Conservation (phyloP, 1,140 invertebrate genomes). For the Cydia amplana region DNA sequence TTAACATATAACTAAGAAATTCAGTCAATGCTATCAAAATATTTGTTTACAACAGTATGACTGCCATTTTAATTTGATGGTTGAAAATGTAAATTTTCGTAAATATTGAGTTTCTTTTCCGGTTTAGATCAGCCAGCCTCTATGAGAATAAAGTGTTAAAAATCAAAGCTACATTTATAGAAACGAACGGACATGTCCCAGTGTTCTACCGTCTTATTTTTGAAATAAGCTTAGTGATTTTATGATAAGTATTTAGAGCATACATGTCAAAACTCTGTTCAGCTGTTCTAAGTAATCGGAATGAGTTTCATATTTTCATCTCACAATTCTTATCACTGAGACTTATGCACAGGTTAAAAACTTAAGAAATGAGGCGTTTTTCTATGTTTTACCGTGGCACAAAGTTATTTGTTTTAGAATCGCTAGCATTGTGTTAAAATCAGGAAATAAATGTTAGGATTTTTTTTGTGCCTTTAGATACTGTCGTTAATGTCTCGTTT, state of each 20-base stretch:
- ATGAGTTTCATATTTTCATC: background rate
- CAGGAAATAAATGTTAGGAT: background rate
- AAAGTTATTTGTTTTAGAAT: background rate
- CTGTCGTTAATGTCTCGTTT: background rate
- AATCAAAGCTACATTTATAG: conserved; percentile 2
- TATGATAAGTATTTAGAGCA: conserved; percentile 11
- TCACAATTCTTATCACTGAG: background rate
- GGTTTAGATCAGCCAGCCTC: too few relatives aligned
- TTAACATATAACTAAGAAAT: too few relatives aligned
- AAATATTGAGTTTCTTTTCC: too few relatives aligned
- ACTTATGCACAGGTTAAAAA: background rate
- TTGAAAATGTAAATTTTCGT: too few relatives aligned
- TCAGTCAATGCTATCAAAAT: too few relatives aligned
- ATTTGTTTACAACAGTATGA: too few relatives aligned
- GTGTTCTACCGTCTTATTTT: conserved; percentile 29
- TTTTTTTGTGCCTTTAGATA: background rate
- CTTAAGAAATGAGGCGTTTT: background rate
- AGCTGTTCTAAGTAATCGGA: background rate
- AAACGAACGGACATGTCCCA: background rate
- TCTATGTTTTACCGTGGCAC: background rate
- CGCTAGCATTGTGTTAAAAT: background rate
- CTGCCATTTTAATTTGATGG: too few relatives aligned
- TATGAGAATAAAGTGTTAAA: background rate
- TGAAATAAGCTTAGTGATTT: conserved; percentile 8
- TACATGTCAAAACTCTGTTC: conserved; percentile 10